Evolutionary conservation across 2,113 vertebrate genomes (phyloP), one percentile per base, ranked within the genome.

Genomic region (Neogobius melanostomus): DNA sequence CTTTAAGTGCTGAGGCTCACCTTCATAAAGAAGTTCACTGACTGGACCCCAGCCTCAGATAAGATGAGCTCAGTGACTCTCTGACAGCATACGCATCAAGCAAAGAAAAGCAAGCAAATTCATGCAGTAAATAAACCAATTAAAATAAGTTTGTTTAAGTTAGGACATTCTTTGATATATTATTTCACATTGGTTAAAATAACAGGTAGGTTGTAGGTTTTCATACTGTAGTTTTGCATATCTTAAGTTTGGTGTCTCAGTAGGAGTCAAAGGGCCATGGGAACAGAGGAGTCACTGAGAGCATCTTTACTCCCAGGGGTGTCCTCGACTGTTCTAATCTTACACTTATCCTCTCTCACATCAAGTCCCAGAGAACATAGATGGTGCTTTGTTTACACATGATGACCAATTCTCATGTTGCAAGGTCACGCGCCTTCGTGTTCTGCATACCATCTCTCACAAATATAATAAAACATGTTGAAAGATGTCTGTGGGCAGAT

Each of bases 261-360:
- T 74, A 59, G 63, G 78, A 87, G 86, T 74, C 86, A 78, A 67
- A 64, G 87, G 89, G 84, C 72, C 89, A 86, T 93, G 92, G 87
- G 91, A 92, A 92, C 79, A 16, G 51, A 68, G 80, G 28, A 17
- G 48, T 66, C 78, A 69, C 36, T 56, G 82, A 72, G 76, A 67
- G 69, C 49, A 15, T 65, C 43, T 36, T 2, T 64, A 75, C 63
- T 74, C 88, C 84, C 83, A 56, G 44, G 72, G 78, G 74, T 62
- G 64, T 72, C 52, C 47, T 72, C 80, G 75, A 71, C 72, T 70
- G 11, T 66, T 68, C 67, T 76, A 16, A 82, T 77, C 74, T 44
- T 3, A 15, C 47, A 76, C 56, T 69, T 79, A 65, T 84, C 74
- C 68, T 16, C 68, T 71, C 72, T 86, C 71, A 50, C 52, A 82